These are phyloP conservation scores for Drosophila willistoni DNA, from an alignment of 1,140 invertebrate genomes.

Conservation along the genomic window DNA sequence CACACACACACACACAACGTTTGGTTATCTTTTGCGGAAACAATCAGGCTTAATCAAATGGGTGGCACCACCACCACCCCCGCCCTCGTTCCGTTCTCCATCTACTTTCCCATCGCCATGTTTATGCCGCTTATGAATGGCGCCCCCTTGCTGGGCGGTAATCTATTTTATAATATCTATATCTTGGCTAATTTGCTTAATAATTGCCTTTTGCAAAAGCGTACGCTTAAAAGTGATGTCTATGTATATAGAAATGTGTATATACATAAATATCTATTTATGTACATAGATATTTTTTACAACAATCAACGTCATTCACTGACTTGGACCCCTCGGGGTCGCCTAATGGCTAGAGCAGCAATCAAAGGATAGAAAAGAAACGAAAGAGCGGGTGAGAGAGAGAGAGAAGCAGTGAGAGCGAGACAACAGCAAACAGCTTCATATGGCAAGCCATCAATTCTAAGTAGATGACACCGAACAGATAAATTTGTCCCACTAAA, in stretches of 20 bases:
- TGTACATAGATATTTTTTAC: conserved; percentile 58
- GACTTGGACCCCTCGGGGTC: conserved; percentile 31
- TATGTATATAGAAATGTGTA: conserved; percentile 18
- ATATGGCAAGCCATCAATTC: conserved; percentile 80
- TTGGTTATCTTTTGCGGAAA: conserved; percentile 53
- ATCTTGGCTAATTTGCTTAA: conserved; percentile 79
- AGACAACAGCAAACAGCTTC: conserved; percentile 53
- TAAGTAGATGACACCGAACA: conserved; percentile 83
- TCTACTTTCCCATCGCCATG: background rate
- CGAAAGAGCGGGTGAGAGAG: background rate
- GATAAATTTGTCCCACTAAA: conserved; percentile 83
- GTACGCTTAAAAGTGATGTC: conserved; percentile 51
- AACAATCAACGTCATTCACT: conserved; percentile 74
- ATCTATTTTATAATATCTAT: conserved; percentile 67
- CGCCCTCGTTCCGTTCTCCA: background rate
- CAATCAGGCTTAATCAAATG: conserved; percentile 67
- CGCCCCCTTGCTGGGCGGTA: conserved; percentile 58
- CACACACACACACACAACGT: conserved; percentile 11
- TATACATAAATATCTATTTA: conserved; percentile 12
- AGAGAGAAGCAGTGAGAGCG: conserved; percentile 9
- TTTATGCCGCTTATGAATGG: conserved; percentile 52
- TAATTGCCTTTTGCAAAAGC: conserved; percentile 66
- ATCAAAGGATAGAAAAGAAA: background rate
- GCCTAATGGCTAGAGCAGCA: conserved; percentile 61
- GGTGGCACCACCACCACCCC: conserved; percentile 9